Conservation (phyloP, 2,113 vertebrate genomes). For the Myrmecophaga tridactyla region DNA sequence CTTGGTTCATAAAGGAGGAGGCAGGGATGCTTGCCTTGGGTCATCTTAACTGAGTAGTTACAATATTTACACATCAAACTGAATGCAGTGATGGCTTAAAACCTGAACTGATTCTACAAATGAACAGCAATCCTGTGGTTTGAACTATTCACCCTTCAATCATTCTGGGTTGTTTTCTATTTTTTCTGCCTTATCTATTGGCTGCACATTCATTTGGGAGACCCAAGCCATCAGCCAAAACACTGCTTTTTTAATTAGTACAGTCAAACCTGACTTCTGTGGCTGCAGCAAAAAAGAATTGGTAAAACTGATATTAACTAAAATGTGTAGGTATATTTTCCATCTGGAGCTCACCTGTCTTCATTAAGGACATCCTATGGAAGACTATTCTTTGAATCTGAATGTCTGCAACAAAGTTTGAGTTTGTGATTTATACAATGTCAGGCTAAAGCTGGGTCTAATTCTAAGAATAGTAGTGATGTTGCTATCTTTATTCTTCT, state of each 20-base stretch:
- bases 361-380: background rate
- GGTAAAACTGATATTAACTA: background rate
- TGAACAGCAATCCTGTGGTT: background rate
- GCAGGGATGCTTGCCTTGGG: background rate
- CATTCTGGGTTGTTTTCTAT: background rate
- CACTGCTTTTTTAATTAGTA: background rate
- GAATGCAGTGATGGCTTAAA: background rate
- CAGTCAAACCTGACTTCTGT: background rate
- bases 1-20: background rate
- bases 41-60: too few relatives aligned
- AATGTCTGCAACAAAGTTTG: background rate
- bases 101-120: background rate
- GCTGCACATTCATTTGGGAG: background rate
- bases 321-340: background rate
- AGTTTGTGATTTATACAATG: background rate
- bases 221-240: too few relatives aligned
- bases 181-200: background rate
- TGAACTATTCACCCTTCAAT: background rate
- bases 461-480: background rate
- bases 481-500: background rate
- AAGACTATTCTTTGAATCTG: background rate
- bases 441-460: background rate
- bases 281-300: background rate
- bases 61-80: background rate
- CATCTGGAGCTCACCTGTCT: too few relatives aligned